These are phyloP conservation scores for Delphinus delphis DNA, from an alignment of 2,113 vertebrate species.

Conservation along the genomic window DNA sequence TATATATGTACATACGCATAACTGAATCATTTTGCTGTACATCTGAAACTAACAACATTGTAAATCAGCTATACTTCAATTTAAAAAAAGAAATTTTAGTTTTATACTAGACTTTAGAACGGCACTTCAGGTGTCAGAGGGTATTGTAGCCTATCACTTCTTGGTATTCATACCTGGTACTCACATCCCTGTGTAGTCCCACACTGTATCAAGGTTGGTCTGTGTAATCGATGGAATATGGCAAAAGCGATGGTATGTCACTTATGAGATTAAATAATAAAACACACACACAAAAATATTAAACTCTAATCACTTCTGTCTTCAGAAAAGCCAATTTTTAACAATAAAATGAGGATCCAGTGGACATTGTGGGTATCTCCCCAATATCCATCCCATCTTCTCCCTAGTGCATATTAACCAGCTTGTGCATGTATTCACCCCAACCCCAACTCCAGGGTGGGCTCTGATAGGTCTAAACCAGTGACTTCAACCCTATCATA, in stretches of 20 bases:
- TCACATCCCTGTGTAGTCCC: background rate
- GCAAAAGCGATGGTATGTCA: background rate
- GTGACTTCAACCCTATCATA: background rate
- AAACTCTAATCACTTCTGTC: background rate
- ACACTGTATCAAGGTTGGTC: background rate
- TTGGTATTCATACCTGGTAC: background rate
- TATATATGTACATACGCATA: background rate
- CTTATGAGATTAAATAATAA: background rate
- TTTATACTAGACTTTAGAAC: background rate
- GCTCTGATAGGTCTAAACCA: background rate
- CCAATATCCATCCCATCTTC: background rate
- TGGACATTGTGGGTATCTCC: background rate
- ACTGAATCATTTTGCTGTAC: background rate
- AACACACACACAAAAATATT: background rate
- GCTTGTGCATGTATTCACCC: background rate
- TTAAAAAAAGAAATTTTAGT: background rate
- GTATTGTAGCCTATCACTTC: background rate
- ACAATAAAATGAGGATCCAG: background rate
- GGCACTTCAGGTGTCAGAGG: background rate
- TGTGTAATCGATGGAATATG: background rate
- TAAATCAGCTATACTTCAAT: background rate
- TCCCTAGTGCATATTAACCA: background rate
- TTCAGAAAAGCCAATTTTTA: background rate
- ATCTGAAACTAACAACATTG: background rate
- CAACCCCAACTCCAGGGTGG: background rate